These are phyloP conservation scores for Lycocerus yunnanus DNA, from an alignment of 2,888 invertebrate genomes.

Conservation along the genomic window DNA sequence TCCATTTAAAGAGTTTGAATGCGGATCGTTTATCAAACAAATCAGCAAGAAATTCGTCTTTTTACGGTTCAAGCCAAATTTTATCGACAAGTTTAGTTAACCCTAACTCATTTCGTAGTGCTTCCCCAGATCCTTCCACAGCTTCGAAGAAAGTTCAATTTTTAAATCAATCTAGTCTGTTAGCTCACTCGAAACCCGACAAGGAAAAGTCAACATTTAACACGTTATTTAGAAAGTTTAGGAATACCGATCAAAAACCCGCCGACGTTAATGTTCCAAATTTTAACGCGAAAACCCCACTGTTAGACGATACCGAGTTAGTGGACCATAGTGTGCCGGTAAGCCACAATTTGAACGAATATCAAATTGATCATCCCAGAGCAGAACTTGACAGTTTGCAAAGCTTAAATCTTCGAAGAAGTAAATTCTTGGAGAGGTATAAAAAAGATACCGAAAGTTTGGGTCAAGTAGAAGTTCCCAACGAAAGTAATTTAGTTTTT, in stretches of 20 bases:
- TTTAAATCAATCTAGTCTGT: neutral
- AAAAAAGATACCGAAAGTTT: neutral
- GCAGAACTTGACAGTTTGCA: neutral
- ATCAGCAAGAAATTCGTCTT: neutral
- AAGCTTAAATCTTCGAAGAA: neutral
- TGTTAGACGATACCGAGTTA: neutral
- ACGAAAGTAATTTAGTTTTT: neutral
- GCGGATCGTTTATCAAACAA: constrained; percentile 7
- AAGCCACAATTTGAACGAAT: neutral
- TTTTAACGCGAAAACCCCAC: neutral
- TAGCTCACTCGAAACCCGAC: neutral
- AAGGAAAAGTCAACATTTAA: constrained; percentile 2
- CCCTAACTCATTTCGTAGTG: constrained; percentile 17
- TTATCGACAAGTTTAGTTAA: constrained; percentile 13
- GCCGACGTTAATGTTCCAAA: neutral
- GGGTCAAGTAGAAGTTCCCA: neutral
- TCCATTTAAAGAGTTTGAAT: constrained; percentile 35
- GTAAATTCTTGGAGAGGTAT: neutral
- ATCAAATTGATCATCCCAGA: neutral
- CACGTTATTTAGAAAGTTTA: constrained; percentile 15
- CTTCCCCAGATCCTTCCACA: constrained; percentile 9
- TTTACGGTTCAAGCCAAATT: neutral
- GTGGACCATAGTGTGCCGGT: neutral
- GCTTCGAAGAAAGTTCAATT: constrained; percentile 13
- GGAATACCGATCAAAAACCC: neutral